These are phyloP conservation scores for Chrosomus eos DNA, from an alignment of 2,797 vertebrate species.

Conservation along the genomic window DNA sequence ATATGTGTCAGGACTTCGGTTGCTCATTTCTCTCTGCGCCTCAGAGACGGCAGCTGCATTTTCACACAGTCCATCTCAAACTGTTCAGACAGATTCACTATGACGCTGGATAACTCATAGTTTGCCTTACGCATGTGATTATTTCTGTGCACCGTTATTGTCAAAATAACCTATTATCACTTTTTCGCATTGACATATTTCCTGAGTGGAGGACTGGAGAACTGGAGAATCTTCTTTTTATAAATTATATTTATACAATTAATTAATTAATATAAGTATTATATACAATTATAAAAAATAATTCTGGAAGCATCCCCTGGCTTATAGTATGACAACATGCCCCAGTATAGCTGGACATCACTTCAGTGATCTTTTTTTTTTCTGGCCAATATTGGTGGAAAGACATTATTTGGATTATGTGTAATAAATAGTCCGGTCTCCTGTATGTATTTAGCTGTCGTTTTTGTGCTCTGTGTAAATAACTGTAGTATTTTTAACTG, in stretches of 20 bases:
- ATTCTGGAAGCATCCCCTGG: not conserved
- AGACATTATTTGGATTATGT: not conserved
- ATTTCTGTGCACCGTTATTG: not conserved
- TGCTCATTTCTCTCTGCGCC: constrained; percentile 76
- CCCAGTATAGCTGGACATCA: not conserved
- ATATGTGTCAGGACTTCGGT: constrained; percentile 77
- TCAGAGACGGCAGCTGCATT: constrained; percentile 66
- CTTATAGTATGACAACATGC: not conserved
- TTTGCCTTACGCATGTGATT: not conserved
- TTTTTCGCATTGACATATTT: not conserved
- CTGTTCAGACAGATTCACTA: constrained; percentile 28
- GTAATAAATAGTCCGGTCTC: not conserved
- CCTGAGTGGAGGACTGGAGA: not conserved
- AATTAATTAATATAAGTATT: not conserved
- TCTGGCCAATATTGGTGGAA: not conserved
- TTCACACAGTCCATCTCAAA: constrained; percentile 68
- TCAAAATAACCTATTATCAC: not conserved
- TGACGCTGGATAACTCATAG: constrained; percentile 39
- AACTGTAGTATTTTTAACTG: not conserved
- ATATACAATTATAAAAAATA: not conserved
- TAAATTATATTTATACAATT: not conserved
- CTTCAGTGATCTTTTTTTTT: not conserved
- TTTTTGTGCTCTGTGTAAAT: not conserved
- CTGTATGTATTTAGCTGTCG: not conserved
- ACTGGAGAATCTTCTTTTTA: not conserved